These are phyloP conservation scores for Diacarnus erythraeanus DNA, from an alignment of 37 sponge, comb jelly and placozoan species.

Conservation along the genomic window DNA sequence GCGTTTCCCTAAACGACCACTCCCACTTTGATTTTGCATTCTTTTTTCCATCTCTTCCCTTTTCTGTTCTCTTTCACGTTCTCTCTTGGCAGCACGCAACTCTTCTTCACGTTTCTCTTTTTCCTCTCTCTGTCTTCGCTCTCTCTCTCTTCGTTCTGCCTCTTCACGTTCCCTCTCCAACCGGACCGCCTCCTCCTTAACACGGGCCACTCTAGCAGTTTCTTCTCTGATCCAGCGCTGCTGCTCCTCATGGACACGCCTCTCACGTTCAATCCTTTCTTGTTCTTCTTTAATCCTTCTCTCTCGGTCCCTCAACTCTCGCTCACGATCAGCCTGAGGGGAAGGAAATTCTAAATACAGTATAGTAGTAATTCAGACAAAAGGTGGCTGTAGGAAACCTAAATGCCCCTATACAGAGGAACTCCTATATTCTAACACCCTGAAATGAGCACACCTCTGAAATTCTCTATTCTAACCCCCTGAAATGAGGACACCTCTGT, in stretches of 20 bases:
- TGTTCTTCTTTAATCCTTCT: constrained; percentile 23
- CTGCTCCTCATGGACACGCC: constrained; percentile 23
- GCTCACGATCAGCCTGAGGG: constrained; percentile 24
- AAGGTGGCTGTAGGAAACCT: no score
- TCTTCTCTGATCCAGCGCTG: constrained; percentile 24
- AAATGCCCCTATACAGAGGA: no score
- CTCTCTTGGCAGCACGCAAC: not conserved
- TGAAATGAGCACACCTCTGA: no score
- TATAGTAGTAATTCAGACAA: no score
- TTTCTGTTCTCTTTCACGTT: constrained; percentile 31
- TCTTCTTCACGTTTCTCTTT: constrained; percentile 35
- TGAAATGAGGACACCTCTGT: no score
- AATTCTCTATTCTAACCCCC: no score
- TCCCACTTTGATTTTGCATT: constrained; percentile 1
- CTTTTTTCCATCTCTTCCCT: constrained; percentile 28
- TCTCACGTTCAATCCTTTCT: constrained; percentile 27
- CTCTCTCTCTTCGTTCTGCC: constrained; percentile 17
- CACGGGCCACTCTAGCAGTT: constrained; percentile 4
- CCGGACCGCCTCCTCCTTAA: constrained; percentile 11
- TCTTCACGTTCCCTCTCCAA: constrained; percentile 12
- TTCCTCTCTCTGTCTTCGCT: constrained; percentile 35
- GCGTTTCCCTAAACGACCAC: constrained; percentile 35
- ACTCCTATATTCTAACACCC: no score
- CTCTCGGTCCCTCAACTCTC: constrained; percentile 46
- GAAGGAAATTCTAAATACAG: no score